Conservation (phyloP, 2,888 invertebrate species). For the Suillia variegata region DNA sequence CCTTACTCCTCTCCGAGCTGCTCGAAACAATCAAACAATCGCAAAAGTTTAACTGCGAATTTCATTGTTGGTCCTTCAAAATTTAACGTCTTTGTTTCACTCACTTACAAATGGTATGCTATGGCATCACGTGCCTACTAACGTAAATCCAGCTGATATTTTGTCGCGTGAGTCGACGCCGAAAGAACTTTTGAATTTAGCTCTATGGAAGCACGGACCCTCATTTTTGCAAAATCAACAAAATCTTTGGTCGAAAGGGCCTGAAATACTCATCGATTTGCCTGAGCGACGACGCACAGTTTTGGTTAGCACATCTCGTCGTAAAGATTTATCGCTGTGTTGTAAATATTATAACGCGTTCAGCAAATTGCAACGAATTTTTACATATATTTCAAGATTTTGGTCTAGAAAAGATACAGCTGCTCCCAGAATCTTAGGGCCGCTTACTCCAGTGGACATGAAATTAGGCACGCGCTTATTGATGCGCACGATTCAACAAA, state of each 20-base stretch:
- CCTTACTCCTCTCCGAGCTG: conserved; percentile 16
- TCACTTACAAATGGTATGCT: conserved; percentile 14
- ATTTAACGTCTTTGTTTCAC: conserved; percentile 8
- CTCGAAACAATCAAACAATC: conserved; percentile 5
- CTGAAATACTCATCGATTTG: neutral
- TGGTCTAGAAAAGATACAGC: neutral
- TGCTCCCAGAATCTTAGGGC: too few species aligned
- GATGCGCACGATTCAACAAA: conserved; percentile 1
- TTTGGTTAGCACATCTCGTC: neutral
- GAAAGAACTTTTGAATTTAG: conserved; percentile 20
- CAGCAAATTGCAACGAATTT: neutral
- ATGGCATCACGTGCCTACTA: conserved; percentile 25
- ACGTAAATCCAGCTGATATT: conserved; percentile 24
- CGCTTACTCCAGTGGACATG: too few species aligned
- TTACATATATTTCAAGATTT: conserved; percentile 1
- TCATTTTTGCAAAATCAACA: conserved; percentile 7
- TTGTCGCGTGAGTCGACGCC: conserved; percentile 24
- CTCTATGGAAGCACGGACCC: conserved; percentile 19
- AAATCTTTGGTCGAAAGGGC: conserved; percentile 9
- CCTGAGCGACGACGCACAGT: conserved; percentile 12
- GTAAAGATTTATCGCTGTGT: neutral
- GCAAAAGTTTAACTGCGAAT: neutral
- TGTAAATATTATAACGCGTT: conserved; percentile 19
- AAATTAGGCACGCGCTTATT: too few species aligned
- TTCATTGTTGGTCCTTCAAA: conserved; percentile 19